A percentile compares a stretch with the other conserved stretches of the same genome.
phyloP scores from a whole-genome alignment of 2,797 vertebrate genomes.

The Chaetophractus vellerosus region DNA sequence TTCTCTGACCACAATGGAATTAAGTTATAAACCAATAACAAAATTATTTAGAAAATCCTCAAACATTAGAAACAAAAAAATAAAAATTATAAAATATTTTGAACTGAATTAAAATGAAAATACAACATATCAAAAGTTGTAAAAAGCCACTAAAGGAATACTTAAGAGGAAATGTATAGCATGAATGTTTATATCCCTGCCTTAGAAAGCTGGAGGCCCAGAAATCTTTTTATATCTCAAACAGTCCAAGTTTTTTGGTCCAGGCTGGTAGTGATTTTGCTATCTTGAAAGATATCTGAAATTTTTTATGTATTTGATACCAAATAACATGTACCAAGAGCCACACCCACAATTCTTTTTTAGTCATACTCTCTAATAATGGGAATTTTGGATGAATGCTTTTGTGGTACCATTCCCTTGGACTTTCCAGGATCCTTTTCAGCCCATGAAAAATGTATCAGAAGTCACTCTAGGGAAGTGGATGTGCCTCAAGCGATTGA shows the following conservation, averaged over 20 bases:
- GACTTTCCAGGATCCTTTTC: not conserved
- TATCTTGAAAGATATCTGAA: not conserved
- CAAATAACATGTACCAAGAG: not conserved
- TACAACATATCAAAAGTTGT: not conserved
- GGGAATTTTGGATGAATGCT: not conserved
- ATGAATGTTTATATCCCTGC: not conserved
- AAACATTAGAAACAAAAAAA: not conserved
- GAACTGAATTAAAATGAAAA: slow-evolving; percentile 1
- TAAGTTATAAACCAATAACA: not conserved
- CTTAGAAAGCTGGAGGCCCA: not conserved
- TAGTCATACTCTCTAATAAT: not conserved
- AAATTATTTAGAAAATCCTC: not conserved
- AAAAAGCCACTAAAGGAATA: not conserved
- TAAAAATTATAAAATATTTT: not conserved
- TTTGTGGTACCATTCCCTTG: slow-evolving; percentile 1
- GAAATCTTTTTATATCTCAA: not conserved
- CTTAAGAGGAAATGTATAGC: not conserved
- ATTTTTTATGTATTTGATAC: not conserved
- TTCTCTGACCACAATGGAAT: not conserved
- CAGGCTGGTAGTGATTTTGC: not conserved
- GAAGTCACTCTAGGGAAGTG: not conserved
- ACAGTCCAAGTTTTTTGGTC: not conserved
- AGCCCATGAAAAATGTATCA: not conserved
- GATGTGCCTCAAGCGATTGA: too few species aligned
- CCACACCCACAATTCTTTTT: not conserved